These are phyloP conservation scores for Rhadina sibilatrix DNA, from an alignment of 2,113 vertebrate genomes.

Conservation along the genomic window DNA sequence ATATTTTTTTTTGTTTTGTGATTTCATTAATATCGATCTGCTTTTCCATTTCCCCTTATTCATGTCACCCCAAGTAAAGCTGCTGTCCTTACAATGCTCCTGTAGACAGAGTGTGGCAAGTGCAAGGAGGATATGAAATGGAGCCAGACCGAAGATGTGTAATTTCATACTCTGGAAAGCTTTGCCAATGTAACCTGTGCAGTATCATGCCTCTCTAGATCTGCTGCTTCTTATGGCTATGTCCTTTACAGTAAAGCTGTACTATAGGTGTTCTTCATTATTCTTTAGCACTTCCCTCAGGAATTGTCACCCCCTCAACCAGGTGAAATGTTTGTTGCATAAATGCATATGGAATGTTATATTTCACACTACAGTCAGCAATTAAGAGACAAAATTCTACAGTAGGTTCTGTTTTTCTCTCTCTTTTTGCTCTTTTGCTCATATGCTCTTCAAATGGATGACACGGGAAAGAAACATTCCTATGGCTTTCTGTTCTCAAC, in stretches of 20 bases:
- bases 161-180: background rate
- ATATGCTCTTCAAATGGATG: background rate
- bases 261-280: background rate
- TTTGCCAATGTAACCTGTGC: background rate
- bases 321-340: background rate
- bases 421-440: too few species aligned
- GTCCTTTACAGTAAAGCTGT: background rate
- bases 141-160: background rate
- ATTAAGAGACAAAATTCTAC: background rate
- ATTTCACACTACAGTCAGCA: background rate
- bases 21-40: background rate
- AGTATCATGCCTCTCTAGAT: background rate
- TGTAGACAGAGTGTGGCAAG: background rate
- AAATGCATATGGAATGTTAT: background rate
- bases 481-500: background rate
- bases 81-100: background rate
- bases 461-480: background rate
- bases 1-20: background rate
- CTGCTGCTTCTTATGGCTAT: background rate
- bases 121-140: background rate
- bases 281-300: background rate
- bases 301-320: background rate
- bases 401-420: background rate
- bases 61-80: background rate
- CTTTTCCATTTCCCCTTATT: background rate